Evolutionary conservation across 2,797 vertebrate genomes (phyloP).

Genomic region (Macroramphosus scolopax): DNA sequence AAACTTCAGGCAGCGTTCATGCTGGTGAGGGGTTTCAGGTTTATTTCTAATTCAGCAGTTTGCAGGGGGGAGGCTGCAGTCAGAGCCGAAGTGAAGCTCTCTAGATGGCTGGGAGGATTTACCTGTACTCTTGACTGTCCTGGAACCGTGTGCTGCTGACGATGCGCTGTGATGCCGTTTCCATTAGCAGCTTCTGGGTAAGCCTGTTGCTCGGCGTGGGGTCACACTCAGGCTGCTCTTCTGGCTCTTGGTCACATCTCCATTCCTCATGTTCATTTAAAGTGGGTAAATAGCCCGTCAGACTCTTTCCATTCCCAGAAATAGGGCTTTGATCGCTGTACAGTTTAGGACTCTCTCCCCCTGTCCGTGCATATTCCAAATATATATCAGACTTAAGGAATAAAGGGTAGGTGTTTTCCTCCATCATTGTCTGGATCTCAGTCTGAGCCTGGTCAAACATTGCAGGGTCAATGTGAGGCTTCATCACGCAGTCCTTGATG

Average conservation of each 20-base stretch:
- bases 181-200: constrained; percentile 88
- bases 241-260: constrained; percentile 83
- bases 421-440: constrained; percentile 93
- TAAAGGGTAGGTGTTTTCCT: constrained; percentile 95
- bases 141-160: constrained; percentile 80
- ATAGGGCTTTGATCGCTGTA: constrained; percentile 85
- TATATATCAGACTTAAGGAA: constrained; percentile 98
- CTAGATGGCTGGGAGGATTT: constrained; percentile 61
- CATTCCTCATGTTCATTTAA: constrained; percentile 92
- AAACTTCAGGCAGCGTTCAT: constrained; percentile 58
- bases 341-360: constrained; percentile 92
- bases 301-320: constrained; percentile 84
- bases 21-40: constrained; percentile 47
- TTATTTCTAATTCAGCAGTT: constrained; percentile 69
- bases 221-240: constrained; percentile 77
- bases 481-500: constrained; percentile 93
- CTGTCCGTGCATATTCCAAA: constrained; percentile 92
- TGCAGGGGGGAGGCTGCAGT: constrained; percentile 41
- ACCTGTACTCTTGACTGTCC: constrained; percentile 93
- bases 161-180: constrained; percentile 81
- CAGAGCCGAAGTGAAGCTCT: constrained; percentile 42
- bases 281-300: constrained; percentile 87
- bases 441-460: constrained; percentile 99
- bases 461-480: constrained; percentile 91
- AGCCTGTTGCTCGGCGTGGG: constrained; percentile 77